phyloP scores from a whole-genome alignment of 1,140 invertebrate species.

The Uloborus diversus region DNA sequence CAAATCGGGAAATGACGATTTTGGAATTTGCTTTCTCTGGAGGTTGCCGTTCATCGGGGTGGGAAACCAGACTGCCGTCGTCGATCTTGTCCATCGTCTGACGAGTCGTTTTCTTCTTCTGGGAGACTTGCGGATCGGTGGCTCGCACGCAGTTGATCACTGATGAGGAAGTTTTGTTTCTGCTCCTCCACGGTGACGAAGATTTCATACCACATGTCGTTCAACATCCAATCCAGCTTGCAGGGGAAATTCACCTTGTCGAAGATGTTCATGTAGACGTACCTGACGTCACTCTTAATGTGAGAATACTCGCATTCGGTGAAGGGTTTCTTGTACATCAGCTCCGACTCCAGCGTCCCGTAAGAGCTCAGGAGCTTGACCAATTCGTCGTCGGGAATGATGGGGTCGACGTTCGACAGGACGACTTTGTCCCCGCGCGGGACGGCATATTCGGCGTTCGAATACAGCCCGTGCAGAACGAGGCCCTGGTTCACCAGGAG shows the following conservation, averaged over 20 bases:
- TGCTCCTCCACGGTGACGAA: slow-evolving; percentile 14
- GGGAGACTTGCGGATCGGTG: too few relatives aligned
- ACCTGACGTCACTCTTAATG: slow-evolving; percentile 24
- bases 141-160: too few relatives aligned
- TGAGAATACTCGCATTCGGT: slow-evolving; percentile 25
- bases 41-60: too few relatives aligned
- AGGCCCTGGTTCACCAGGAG: slow-evolving; percentile 15
- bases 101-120: too few relatives aligned
- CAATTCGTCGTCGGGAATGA: slow-evolving; percentile 12
- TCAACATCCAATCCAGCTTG: slow-evolving; percentile 1
- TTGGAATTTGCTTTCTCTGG: too few relatives aligned
- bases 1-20: too few relatives aligned
- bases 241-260: slow-evolving; percentile 5
- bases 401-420: slow-evolving; percentile 27
- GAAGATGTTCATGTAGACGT: slow-evolving; percentile 31
- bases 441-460: slow-evolving; percentile 37
- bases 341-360: background rate
- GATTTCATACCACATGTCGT: background rate
- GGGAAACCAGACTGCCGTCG: too few relatives aligned
- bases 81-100: too few relatives aligned
- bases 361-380: slow-evolving; percentile 24
- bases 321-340: slow-evolving; percentile 27
- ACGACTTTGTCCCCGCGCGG: slow-evolving; percentile 19
- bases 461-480: background rate
- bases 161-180: too few relatives aligned